These are phyloP conservation scores for Gambusia holbrooki DNA, from an alignment of 2,113 vertebrate genomes.

Conservation along the genomic window DNA sequence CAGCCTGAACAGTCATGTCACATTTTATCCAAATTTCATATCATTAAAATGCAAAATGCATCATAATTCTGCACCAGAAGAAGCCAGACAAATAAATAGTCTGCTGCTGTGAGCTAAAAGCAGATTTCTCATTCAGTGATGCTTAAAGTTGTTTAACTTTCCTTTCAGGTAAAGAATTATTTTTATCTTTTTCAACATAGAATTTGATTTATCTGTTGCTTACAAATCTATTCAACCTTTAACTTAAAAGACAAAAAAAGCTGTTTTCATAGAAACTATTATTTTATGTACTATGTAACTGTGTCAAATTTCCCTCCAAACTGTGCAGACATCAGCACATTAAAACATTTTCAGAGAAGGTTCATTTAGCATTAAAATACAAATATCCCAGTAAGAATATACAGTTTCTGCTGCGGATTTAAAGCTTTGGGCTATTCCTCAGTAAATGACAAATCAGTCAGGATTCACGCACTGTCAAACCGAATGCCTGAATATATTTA, in stretches of 20 bases:
- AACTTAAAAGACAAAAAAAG: background rate
- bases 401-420: slow-evolving; percentile 3
- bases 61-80: too few species aligned
- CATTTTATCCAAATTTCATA: too few species aligned
- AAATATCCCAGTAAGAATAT: too few species aligned
- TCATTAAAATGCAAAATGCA: too few species aligned
- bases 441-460: slow-evolving; percentile 40
- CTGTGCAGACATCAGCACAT: background rate
- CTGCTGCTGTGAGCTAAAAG: too few species aligned
- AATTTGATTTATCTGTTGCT: background rate
- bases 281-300: too few species aligned
- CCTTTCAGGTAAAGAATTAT: background rate
- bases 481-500: slow-evolving; percentile 28
- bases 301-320: background rate
- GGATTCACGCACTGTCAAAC: background rate
- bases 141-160: background rate
- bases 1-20: too few species aligned
- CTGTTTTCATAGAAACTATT: too few species aligned
- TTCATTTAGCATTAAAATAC: background rate
- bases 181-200: background rate
- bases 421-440: slow-evolving; percentile 22
- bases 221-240: background rate
- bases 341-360: background rate
- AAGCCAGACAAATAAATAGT: too few species aligned
- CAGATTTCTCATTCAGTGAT: background rate